phyloP scores from a whole-genome alignment of 1,140 invertebrate species.

The Hyphantria cunea region DNA sequence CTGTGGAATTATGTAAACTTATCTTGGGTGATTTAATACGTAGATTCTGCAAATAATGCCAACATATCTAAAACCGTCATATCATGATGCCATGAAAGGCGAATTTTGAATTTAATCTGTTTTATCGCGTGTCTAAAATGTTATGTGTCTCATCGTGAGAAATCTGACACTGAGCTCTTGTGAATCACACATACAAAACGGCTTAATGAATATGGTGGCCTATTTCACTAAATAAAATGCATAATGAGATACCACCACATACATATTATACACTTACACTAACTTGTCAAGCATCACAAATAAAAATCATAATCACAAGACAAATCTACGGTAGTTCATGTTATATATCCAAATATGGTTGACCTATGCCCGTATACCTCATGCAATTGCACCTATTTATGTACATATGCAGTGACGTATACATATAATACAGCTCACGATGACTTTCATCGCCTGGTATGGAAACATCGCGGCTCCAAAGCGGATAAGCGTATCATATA shows the following conservation, averaged over 20 bases:
- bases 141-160: slow-evolving; percentile 34
- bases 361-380: slow-evolving; percentile 34
- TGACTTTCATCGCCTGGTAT: slow-evolving; percentile 76
- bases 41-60: no score
- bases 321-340: slow-evolving; percentile 36
- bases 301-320: slow-evolving; percentile 33
- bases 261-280: no score
- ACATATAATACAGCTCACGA: slow-evolving; percentile 41
- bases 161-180: slow-evolving; percentile 40
- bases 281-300: no score
- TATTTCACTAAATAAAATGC: slow-evolving; percentile 18
- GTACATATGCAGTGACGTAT: slow-evolving; percentile 10
- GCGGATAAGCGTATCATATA: slow-evolving; percentile 47
- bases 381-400: slow-evolving; percentile 30
- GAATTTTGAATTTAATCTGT: slow-evolving; percentile 35
- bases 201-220: slow-evolving; percentile 19
- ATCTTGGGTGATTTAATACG: no score
- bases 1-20: no score
- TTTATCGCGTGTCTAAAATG: slow-evolving; percentile 27
- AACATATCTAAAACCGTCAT: no score
- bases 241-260: slow-evolving; percentile 13
- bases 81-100: slow-evolving; percentile 8
- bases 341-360: slow-evolving; percentile 44
- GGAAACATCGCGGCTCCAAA: slow-evolving; percentile 62
- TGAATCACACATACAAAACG: slow-evolving; percentile 38